Conservation (phyloP, 1,140 invertebrate species). For the Lordiphosa clarofinis region DNA sequence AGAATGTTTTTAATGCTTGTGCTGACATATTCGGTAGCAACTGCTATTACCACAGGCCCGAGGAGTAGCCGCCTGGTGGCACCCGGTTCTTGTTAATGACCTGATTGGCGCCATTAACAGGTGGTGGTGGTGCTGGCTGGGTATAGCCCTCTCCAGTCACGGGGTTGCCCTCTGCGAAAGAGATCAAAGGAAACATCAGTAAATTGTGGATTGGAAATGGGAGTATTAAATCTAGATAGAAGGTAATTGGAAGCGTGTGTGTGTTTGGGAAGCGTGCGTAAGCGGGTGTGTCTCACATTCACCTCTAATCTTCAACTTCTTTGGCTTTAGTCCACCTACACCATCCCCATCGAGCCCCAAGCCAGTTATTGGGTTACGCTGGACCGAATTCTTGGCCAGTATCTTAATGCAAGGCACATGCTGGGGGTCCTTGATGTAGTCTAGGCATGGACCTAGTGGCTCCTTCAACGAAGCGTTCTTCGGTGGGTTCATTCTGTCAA, state of each 20-base stretch:
- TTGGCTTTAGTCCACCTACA: conserved; percentile 66
- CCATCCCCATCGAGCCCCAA: conserved; percentile 68
- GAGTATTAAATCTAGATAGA: not conserved
- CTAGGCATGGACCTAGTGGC: conserved; percentile 21
- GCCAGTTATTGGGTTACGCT: conserved; percentile 69
- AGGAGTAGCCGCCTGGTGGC: conserved; percentile 81
- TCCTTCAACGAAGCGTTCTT: conserved; percentile 13
- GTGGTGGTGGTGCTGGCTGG: conserved; percentile 49
- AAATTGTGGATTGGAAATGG: not conserved
- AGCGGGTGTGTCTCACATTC: not conserved
- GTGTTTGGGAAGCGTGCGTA: not conserved
- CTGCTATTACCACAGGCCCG: conserved; percentile 80
- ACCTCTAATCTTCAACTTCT: conserved; percentile 56
- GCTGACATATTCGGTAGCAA: conserved; percentile 26
- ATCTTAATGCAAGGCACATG: conserved; percentile 22
- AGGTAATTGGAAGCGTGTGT: not conserved
- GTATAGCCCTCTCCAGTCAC: conserved; percentile 81
- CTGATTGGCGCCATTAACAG: conserved; percentile 48
- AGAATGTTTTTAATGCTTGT: conserved; percentile 28
- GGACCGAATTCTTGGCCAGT: conserved; percentile 12
- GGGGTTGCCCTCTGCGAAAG: conserved; percentile 81
- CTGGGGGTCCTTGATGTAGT: conserved; percentile 4
- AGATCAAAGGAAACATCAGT: conserved; percentile 5
- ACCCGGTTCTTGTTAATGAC: conserved; percentile 79
- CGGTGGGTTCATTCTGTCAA: conserved; percentile 22